Base-by-base conservation (phyloP, 2,797 vertebrate species). In the Myoxocephalus aenaeus region DNA sequence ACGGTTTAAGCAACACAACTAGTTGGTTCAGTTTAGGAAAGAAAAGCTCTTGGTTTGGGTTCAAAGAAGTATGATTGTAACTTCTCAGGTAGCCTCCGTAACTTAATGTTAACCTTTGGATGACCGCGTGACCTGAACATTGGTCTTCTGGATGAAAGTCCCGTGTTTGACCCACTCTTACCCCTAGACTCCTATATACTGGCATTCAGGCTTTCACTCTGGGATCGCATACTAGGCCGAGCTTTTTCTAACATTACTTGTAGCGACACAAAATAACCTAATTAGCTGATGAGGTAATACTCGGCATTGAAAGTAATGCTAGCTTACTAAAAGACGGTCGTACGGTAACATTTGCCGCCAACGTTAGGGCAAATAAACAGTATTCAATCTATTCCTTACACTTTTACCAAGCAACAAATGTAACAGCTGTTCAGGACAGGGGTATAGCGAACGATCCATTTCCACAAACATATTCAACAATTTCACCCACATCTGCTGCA, bases 401-500 rank as follows among this genome's bases (percentile, higher is more conserved):
- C 25, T 34, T 65, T 46, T 20, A 2, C 27, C 22, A 4, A 8
- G 25, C 7, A 42, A 11, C 10, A 18, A 5, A 53, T 53, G 25
- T 9, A 40, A 27, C 15, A 51, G 56, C 10, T 71, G 20, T 68
- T 62, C 15, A 50, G 5, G 20, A 36, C 44, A 40, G 18, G 20
- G 18, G 22, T 51, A 40, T 9, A 68, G 65, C 62, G 18, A 83
- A 83, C 17, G 7, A n/a, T 69, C 12, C 6, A 7, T 59, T 69
- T 29, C 44, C 48, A 51, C 25, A 20, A 62, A 59, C 77, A 84
- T 59, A 68, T 75, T 69, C 73, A 83, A 22, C 34, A 62, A 13
- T 72, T 86, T 80, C 79, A 20, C 70, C 77, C 85, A 83, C 5
- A 32, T 88, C 85, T 78, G 72, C 78, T 80, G 82, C 85, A 91